Evolutionary conservation across 1,140 invertebrate genomes (phyloP).

Genomic region (Drosophila pruinosa): DNA sequence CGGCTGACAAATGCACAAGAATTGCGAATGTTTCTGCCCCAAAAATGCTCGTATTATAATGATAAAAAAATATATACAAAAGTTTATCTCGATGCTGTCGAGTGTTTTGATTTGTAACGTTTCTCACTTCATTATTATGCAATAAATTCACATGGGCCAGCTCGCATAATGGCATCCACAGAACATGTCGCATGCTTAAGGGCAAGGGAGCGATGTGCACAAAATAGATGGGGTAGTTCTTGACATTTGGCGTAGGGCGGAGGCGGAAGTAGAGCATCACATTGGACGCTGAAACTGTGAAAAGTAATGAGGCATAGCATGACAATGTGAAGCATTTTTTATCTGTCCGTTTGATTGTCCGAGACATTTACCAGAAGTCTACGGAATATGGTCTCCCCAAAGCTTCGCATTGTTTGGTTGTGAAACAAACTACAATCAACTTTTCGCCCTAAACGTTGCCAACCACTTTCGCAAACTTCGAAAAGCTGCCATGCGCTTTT

Average conservation of each 20-base stretch:
- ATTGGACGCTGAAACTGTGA: constrained; percentile 41
- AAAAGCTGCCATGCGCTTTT: neutral
- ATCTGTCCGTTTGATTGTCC: neutral
- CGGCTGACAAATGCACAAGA: constrained; percentile 81
- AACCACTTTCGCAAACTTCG: constrained; percentile 13
- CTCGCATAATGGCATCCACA: constrained; percentile 58
- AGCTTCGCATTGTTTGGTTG: constrained; percentile 10
- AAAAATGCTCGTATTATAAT: constrained; percentile 70
- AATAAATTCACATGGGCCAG: constrained; percentile 63
- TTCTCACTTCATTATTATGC: constrained; percentile 83
- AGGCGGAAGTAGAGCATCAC: constrained; percentile 63
- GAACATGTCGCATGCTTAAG: constrained; percentile 28
- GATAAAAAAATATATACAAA: constrained; percentile 61
- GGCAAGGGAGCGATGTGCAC: constrained; percentile 16
- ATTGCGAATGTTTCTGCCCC: constrained; percentile 62
- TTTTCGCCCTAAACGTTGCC: constrained; percentile 35
- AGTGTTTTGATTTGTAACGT: constrained; percentile 83
- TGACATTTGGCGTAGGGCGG: neutral
- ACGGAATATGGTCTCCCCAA: neutral
- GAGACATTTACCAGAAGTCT: neutral
- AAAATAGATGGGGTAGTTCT: constrained; percentile 32
- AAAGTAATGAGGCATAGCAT: constrained; percentile 71
- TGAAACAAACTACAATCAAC: constrained; percentile 8
- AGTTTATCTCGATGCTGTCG: constrained; percentile 77
- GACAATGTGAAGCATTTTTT: constrained; percentile 42